Percentiles rank a stretch among this genome's conserved stretches.
Evolutionary conservation across 2,797 vertebrate genomes (phyloP).

Genomic region (Bovichtus diacanthus): DNA sequence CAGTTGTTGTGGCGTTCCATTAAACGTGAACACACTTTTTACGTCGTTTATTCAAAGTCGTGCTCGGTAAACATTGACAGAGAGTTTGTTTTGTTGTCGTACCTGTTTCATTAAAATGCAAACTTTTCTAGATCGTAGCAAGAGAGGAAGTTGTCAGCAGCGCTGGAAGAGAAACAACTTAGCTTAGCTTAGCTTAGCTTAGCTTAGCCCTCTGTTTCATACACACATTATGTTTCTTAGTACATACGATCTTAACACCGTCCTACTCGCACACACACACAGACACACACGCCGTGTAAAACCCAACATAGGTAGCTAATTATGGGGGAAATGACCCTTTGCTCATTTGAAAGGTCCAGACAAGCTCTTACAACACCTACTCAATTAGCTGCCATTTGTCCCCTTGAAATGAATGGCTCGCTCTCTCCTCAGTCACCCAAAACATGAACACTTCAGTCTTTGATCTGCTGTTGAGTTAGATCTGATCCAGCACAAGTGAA

Average conservation of each 20-base stretch:
- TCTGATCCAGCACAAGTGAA: constrained; percentile 57
- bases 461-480: constrained; percentile 61
- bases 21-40: neutral
- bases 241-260: neutral
- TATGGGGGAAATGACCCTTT: constrained; percentile 72
- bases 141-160: neutral
- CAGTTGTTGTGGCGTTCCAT: constrained; percentile 2
- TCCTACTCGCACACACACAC: neutral
- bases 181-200: neutral
- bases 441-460: constrained; percentile 55
- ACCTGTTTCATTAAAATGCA: neutral
- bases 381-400: constrained; percentile 72
- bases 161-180: constrained; percentile 8
- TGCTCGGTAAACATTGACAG: neutral
- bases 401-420: constrained; percentile 64
- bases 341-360: constrained; percentile 70
- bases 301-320: constrained; percentile 58
- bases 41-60: neutral
- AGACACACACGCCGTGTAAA: constrained; percentile 30
- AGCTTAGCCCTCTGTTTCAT: neutral
- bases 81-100: neutral
- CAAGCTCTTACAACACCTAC: constrained; percentile 71
- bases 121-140: neutral
- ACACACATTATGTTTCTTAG: constrained; percentile 18
- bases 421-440: constrained; percentile 58